A percentile compares a stretch with the other conserved stretches of the same genome.
phyloP scores from a whole-genome alignment of 92 coral and sea anemone species.

The Scolanthus callimorphus region DNA sequence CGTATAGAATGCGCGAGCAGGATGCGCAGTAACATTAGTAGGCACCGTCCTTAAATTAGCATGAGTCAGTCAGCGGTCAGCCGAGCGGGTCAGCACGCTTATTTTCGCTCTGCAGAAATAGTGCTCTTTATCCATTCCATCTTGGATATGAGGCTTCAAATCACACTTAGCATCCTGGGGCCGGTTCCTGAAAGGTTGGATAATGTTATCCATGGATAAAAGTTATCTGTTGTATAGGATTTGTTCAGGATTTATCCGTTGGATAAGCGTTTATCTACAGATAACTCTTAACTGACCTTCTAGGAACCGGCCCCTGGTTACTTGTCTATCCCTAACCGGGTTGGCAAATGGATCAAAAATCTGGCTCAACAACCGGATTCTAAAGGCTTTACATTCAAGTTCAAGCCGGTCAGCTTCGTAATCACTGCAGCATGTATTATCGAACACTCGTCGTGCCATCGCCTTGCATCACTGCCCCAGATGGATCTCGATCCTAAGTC shows the following conservation, averaged over 20 bases:
- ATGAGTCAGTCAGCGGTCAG: slow-evolving; percentile 1
- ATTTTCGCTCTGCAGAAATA: neutral
- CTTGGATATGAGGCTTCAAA: neutral
- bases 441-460: too few relatives aligned
- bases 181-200: too few relatives aligned
- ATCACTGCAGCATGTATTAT: too few relatives aligned
- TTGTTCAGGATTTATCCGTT: too few relatives aligned
- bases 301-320: too few relatives aligned
- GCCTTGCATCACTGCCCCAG: neutral
- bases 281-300: too few relatives aligned
- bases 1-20: too few relatives aligned
- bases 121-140: neutral
- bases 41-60: too few relatives aligned
- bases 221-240: too few relatives aligned
- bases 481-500: neutral
- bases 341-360: neutral
- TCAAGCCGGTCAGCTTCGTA: neutral
- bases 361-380: neutral
- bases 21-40: too few relatives aligned
- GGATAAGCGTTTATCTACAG: too few relatives aligned
- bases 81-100: neutral
- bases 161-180: neutral
- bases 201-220: too few relatives aligned
- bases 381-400: neutral
- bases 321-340: neutral